These are phyloP conservation scores for Bombus confusus DNA, from an alignment of 1,140 invertebrate genomes.

Conservation along the genomic window DNA sequence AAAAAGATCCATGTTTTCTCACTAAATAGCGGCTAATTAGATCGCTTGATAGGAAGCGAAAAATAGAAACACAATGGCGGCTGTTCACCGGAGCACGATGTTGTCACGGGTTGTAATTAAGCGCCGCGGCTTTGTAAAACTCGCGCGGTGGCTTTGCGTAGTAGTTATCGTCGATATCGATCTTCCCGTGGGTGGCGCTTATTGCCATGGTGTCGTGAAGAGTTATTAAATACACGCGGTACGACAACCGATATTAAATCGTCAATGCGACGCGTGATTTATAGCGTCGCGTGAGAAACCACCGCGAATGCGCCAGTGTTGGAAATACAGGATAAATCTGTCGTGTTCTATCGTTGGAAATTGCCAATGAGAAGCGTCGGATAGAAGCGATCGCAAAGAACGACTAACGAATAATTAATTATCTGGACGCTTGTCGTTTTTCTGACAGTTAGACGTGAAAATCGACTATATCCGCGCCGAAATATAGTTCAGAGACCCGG, in stretches of 20 bases:
- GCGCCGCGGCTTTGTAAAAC: background rate
- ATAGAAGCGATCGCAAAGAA: background rate
- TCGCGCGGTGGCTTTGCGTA: background rate
- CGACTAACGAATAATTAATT: background rate
- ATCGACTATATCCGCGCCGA: no score
- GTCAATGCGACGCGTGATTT: constrained; percentile 19
- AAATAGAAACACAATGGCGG: background rate
- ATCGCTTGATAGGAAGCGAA: background rate
- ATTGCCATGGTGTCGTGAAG: background rate
- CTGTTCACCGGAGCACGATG: background rate
- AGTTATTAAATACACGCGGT: constrained; percentile 20
- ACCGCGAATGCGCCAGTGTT: no score
- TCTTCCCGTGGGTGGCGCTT: constrained; percentile 7
- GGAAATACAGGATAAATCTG: background rate
- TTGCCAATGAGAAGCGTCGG: background rate
- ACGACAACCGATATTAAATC: constrained; percentile 21
- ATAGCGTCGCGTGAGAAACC: constrained; percentile 4
- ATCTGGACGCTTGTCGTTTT: no score
- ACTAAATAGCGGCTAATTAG: constrained; percentile 37
- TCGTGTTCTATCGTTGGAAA: background rate
- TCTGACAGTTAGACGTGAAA: no score
- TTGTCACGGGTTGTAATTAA: background rate
- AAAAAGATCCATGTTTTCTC: constrained; percentile 26
- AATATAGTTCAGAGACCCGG: no score
- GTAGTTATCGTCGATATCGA: background rate